Conservation (phyloP, 2,888 invertebrate genomes). For the Punctoribates punctum region DNA sequence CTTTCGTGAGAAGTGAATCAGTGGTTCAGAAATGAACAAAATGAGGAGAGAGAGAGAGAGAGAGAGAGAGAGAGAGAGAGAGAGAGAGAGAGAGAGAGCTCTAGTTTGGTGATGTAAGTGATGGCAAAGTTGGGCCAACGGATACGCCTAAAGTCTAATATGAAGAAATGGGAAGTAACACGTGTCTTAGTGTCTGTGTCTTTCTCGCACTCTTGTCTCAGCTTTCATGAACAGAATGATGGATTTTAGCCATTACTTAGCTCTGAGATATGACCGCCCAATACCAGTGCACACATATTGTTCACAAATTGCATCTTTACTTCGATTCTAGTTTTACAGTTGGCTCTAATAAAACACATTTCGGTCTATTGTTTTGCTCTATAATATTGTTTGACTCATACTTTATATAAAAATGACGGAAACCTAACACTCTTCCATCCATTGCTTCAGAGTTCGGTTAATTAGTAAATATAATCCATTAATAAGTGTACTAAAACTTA, state of each 20-base stretch:
- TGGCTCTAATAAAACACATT: slow-evolving; percentile 5
- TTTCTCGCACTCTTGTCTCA: slow-evolving; percentile 25
- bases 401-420: not conserved
- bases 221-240: slow-evolving; percentile 20
- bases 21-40: not conserved
- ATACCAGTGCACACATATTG: slow-evolving; percentile 10
- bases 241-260: slow-evolving; percentile 30
- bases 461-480: not conserved
- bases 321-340: not conserved
- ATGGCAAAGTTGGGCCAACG: slow-evolving; percentile 1
- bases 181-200: slow-evolving; percentile 9
- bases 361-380: slow-evolving; percentile 4
- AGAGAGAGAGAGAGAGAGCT: not conserved
- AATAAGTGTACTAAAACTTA: not conserved
- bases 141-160: slow-evolving; percentile 18
- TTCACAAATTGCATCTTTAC: slow-evolving; percentile 16
- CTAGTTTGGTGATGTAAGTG: not conserved
- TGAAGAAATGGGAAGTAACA: slow-evolving; percentile 27
- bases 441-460: not conserved
- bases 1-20: slow-evolving; percentile 22
- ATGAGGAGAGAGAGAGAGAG: slow-evolving; percentile 14
- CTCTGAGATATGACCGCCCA: slow-evolving; percentile 30
- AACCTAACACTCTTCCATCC: not conserved
- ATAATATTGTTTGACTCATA: slow-evolving; percentile 25
- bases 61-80: not conserved